phyloP scores from a whole-genome alignment of 1,140 invertebrate genomes.

The Ericerus pela region DNA sequence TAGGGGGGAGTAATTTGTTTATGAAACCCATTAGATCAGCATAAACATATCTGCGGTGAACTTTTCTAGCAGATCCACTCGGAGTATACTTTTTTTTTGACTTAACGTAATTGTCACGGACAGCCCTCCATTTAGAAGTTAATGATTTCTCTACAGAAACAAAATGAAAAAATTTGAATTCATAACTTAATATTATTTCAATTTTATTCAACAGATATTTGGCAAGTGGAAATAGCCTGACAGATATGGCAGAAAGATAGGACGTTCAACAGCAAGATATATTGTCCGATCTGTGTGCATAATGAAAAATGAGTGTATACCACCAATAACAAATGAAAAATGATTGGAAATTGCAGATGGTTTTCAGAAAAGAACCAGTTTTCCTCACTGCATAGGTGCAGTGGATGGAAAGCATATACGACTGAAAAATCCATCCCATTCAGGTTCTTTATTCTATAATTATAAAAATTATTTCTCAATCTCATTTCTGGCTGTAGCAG shows the following conservation, averaged over 20 bases:
- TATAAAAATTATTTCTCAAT: conserved; percentile 19
- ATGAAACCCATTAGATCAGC: too few relatives aligned
- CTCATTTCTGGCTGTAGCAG: conserved; percentile 6
- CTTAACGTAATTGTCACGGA: background rate
- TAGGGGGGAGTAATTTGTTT: too few relatives aligned
- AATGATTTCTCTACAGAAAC: too few relatives aligned
- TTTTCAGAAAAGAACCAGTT: conserved; percentile 3
- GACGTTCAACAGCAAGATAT: background rate
- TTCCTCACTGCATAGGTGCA: background rate
- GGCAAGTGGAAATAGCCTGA: background rate
- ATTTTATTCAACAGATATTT: background rate
- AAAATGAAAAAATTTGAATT: background rate
- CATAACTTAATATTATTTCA: background rate
- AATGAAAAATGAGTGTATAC: conserved; percentile 15
- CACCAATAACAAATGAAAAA: conserved; percentile 15
- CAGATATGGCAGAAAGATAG: background rate
- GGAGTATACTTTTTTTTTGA: too few relatives aligned
- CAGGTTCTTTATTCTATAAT: conserved; percentile 18
- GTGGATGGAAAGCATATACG: conserved; percentile 15
- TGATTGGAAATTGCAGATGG: conserved; percentile 13
- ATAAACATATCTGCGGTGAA: too few relatives aligned
- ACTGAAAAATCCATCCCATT: conserved; percentile 14
- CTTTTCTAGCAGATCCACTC: too few relatives aligned
- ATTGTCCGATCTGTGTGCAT: background rate
- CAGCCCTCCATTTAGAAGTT: too few relatives aligned